Conservation (phyloP, 2,113 vertebrate genomes). For the Pachypanchax playfairii region DNA sequence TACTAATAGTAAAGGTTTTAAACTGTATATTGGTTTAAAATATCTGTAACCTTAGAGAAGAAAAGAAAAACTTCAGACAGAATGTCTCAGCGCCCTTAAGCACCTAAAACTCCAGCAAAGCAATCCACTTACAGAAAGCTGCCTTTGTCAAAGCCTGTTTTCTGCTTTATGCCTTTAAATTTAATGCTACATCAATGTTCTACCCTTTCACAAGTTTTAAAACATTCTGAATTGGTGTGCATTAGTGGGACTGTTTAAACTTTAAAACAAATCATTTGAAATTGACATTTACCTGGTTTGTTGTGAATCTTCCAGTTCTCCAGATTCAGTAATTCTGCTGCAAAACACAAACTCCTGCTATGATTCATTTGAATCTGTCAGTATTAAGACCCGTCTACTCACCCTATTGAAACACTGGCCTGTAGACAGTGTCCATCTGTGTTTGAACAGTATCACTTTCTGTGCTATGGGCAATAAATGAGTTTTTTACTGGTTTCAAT, state of each 20-base stretch:
- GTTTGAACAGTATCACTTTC: slow-evolving; percentile 21
- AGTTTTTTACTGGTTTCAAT: slow-evolving; percentile 10
- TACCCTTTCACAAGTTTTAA: neutral
- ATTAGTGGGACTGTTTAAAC: slow-evolving; percentile 42
- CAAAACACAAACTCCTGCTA: slow-evolving; percentile 31
- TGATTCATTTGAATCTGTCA: slow-evolving; percentile 43
- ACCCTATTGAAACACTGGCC: neutral
- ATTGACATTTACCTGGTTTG: slow-evolving; percentile 64
- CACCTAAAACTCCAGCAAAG: neutral
- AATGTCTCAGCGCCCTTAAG: neutral
- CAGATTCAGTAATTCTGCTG: slow-evolving; percentile 30
- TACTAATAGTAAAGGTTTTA: too few relatives aligned
- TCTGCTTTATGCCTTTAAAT: neutral
- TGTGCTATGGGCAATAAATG: neutral
- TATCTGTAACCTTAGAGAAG: slow-evolving; percentile 1
- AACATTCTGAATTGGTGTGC: neutral
- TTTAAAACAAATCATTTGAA: slow-evolving; percentile 53
- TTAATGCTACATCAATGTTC: neutral
- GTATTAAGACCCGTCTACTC: slow-evolving; percentile 7
- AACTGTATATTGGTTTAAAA: neutral
- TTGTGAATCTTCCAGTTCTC: slow-evolving; percentile 44
- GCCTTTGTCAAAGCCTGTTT: neutral
- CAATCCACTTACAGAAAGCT: neutral
- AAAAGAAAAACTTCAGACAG: neutral
- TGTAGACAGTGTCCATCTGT: slow-evolving; percentile 12